Base-by-base conservation (phyloP, 2,113 vertebrate genomes). In the Rhynchopsitta pachyrhyncha region DNA sequence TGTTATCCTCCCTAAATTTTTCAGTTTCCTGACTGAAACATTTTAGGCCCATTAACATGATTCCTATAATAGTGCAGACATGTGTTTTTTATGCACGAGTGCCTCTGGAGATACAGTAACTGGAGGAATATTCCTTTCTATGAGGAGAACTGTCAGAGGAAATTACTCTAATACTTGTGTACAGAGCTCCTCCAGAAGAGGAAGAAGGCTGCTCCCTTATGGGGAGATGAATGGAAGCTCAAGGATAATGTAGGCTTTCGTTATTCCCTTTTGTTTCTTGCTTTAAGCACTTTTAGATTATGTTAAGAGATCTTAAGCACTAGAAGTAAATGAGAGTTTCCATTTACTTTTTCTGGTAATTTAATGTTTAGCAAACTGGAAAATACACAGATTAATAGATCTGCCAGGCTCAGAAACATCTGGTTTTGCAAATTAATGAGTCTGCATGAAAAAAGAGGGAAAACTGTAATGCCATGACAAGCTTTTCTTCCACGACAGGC, bases 361-460 rank as follows among this genome's bases (percentile, higher is more conserved):
- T 96, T 97, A 95, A 89, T 68, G 86, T 95, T 93, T 95, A 86
- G 90, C 90, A 97, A 95, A 94, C 90, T 97, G 91, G 90, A 96
- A 97, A 97, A 95, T 95, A 97, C 33, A 91, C 59, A 92, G 89
- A 97, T 96, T 96, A 97, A 97, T 93, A 93, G 90, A 94, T 88
- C 79, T 94, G 89, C 55, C 70, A 91, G 53, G 35, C 67, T 93
- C 68, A 79, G 89, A 96, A 90, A 79, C 87, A 91, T 97, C 81
- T 94, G 75, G 86, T 70, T 95, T 86, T 84, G 59, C 67, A 93
- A 92, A 92, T 87, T 91, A 94, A 86, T 87, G 63, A 92, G 27
- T 44, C 41, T 78, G 44, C 28, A 59, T 25, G 27, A 82, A 86
- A 90, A 93, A 93, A 68, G 39, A 95, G 7, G n/a, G 64, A 83